Conservation (phyloP, 2,113 vertebrate species). For the Cryptoleucopteryx plumbea region DNA sequence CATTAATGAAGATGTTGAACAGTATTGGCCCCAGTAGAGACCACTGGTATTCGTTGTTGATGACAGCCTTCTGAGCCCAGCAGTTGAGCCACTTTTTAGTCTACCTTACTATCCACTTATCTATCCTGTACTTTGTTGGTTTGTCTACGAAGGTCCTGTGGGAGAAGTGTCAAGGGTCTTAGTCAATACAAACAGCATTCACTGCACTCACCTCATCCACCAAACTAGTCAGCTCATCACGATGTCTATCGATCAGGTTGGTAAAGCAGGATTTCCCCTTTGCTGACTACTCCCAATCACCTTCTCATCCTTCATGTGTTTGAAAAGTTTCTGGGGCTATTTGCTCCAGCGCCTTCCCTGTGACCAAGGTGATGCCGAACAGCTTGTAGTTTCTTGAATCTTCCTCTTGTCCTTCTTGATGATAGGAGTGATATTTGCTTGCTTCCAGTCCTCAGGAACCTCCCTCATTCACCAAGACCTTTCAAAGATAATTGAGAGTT, state of each 20-base stretch:
- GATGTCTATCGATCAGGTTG: neutral
- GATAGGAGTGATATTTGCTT: neutral
- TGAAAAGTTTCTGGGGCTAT: neutral
- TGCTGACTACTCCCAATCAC: neutral
- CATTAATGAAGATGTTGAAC: neutral
- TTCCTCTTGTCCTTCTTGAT: neutral
- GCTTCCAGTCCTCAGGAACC: neutral
- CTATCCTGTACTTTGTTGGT: neutral
- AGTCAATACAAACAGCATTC: neutral
- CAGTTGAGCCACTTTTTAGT: neutral
- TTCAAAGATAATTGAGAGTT: neutral
- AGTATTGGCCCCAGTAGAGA: neutral
- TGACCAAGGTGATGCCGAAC: neutral
- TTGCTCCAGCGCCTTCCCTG: neutral
- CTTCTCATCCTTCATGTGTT: neutral
- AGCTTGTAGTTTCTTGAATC: neutral
- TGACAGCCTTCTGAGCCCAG: neutral
- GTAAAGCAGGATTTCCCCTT: neutral
- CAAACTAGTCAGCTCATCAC: neutral
- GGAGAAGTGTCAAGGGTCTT: neutral
- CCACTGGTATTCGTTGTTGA: neutral
- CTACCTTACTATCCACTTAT: neutral
- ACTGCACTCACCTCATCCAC: neutral
- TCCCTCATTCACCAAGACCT: neutral
- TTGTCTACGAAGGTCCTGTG: neutral